Evolutionary conservation across 2,797 vertebrate genomes (phyloP).

Genomic region (Helostoma temminkii): DNA sequence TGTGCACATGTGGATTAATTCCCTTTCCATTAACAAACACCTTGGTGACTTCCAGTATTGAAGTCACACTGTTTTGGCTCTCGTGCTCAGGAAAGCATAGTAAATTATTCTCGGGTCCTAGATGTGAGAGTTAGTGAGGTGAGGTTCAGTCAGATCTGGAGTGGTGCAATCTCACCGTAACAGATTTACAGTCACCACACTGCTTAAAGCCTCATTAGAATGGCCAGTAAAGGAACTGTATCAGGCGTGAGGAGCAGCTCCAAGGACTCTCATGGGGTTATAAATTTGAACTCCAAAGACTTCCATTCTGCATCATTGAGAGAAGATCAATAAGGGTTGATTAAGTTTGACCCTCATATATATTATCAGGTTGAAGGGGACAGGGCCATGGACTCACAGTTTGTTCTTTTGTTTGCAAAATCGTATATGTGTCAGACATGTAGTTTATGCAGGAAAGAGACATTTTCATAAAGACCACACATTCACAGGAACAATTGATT

Average conservation of each 20-base stretch:
- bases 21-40: slow-evolving; percentile 21
- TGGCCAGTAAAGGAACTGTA: slow-evolving; percentile 60
- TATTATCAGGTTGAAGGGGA: slow-evolving; percentile 20
- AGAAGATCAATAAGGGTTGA: slow-evolving; percentile 65
- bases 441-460: neutral
- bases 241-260: slow-evolving; percentile 47
- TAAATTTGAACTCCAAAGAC: slow-evolving; percentile 61
- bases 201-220: slow-evolving; percentile 77
- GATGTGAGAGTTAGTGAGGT: slow-evolving; percentile 69
- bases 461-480: slow-evolving; percentile 3
- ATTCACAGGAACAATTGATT: neutral
- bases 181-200: slow-evolving; percentile 72
- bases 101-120: slow-evolving; percentile 57
- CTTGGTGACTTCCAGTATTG: slow-evolving; percentile 36
- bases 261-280: slow-evolving; percentile 44
- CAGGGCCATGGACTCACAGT: neutral
- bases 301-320: slow-evolving; percentile 58
- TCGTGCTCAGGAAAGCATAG: slow-evolving; percentile 31
- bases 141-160: slow-evolving; percentile 54
- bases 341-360: slow-evolving; percentile 49
- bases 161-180: slow-evolving; percentile 59
- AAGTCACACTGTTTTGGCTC: slow-evolving; percentile 37
- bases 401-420: slow-evolving; percentile 25
- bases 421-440: neutral
- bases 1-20: slow-evolving; percentile 35